A percentile compares a stretch with the other conserved stretches of the same genome.
Conservation (phyloP, 2,888 invertebrate species). For the Sarcophaga caerulescens region DNA sequence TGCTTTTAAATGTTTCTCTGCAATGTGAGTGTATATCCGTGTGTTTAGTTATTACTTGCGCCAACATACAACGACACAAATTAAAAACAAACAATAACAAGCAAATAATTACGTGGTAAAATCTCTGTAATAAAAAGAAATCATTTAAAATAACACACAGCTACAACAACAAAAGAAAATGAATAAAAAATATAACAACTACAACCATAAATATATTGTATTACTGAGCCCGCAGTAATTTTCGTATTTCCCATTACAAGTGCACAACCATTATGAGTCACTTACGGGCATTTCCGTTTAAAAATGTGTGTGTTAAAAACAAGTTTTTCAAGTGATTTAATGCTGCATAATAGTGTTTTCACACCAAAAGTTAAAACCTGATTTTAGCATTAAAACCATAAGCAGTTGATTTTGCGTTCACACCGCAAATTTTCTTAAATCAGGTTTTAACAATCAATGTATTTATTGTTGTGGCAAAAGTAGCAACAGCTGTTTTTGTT, state of each 20-base stretch:
- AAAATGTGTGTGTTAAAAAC: not conserved
- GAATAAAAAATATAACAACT: not conserved
- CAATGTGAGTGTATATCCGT: not conserved
- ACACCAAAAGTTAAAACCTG: too few relatives aligned
- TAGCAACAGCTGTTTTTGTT: too few relatives aligned
- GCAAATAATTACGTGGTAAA: not conserved
- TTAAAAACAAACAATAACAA: not conserved
- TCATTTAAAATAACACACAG: not conserved
- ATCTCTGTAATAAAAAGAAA: not conserved
- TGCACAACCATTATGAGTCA: not conserved
- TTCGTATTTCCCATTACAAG: not conserved
- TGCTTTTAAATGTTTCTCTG: not conserved
- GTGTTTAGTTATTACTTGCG: constrained; percentile 16
- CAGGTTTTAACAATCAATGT: too few relatives aligned
- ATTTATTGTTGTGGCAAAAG: too few relatives aligned
- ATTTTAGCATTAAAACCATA: too few relatives aligned
- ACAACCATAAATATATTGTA: not conserved
- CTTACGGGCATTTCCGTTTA: not conserved
- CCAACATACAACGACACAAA: not conserved
- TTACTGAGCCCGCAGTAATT: not conserved
- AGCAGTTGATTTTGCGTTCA: too few relatives aligned
- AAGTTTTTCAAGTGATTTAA: not conserved
- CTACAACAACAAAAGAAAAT: not conserved
- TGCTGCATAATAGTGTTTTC: too few relatives aligned
- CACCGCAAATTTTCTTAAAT: too few relatives aligned